phyloP scores from a whole-genome alignment of 2,888 invertebrate genomes.

The Caenorhabditis sinica region DNA sequence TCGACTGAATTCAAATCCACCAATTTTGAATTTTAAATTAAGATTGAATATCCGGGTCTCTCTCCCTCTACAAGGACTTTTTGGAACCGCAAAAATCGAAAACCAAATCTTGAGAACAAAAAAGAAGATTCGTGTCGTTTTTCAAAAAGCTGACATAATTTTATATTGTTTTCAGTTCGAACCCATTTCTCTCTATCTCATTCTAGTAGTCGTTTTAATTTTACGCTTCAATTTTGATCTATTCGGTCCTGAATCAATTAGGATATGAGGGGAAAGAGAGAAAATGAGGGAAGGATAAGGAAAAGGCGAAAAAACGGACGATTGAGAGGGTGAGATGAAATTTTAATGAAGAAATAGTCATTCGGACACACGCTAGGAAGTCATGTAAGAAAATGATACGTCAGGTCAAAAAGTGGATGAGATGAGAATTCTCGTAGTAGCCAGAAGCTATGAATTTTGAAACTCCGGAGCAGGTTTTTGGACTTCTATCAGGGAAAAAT shows the following conservation, averaged over 20 bases:
- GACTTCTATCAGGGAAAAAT: too few species aligned
- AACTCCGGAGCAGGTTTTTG: too few species aligned
- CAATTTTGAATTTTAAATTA: slow-evolving; percentile 23
- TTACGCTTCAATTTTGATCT: slow-evolving; percentile 32
- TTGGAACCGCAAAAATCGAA: neutral
- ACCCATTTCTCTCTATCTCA: neutral
- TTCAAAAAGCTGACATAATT: neutral
- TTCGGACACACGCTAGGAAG: slow-evolving; percentile 6
- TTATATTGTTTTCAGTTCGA: neutral
- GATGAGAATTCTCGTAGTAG: neutral
- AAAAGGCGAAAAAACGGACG: slow-evolving; percentile 23
- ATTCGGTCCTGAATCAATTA: slow-evolving; percentile 29
- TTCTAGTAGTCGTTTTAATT: slow-evolving; percentile 1
- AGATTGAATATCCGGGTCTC: neutral
- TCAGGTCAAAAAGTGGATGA: neutral
- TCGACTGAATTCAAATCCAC: slow-evolving; percentile 1
- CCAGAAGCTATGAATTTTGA: too few species aligned
- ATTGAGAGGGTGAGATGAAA: slow-evolving; percentile 6
- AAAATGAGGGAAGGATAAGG: slow-evolving; percentile 1
- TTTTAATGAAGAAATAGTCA: slow-evolving; percentile 32
- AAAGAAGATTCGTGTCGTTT: neutral
- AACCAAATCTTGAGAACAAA: slow-evolving; percentile 3
- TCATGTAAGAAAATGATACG: slow-evolving; percentile 4
- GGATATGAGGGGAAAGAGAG: slow-evolving; percentile 8
- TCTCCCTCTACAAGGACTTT: neutral